A percentile compares a stretch with the other conserved stretches of the same genome.
Conservation (phyloP, 2,888 invertebrate genomes). For the Syrista parreyssii region DNA sequence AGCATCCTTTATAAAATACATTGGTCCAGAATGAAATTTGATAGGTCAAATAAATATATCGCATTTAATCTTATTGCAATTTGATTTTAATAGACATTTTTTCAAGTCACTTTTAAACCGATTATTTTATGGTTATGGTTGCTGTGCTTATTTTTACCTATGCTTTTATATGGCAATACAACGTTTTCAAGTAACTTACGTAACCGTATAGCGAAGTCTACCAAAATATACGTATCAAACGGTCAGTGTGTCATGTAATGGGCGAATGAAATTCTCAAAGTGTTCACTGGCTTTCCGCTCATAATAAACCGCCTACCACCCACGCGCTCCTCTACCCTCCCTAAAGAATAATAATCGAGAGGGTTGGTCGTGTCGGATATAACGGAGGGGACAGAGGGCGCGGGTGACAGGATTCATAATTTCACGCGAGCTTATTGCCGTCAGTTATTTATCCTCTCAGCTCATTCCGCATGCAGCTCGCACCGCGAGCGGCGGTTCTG, state of each 20-base stretch:
- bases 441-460: conserved; percentile 55
- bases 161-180: not conserved
- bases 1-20: not conserved
- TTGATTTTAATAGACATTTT: too few species aligned
- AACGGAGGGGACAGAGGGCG: conserved; percentile 33
- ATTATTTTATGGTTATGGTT: not conserved
- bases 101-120: not conserved
- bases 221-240: not conserved
- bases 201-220: not conserved
- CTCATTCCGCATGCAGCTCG: conserved; percentile 58
- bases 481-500: conserved; percentile 23
- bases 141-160: not conserved
- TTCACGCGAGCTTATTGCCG: conserved; percentile 59
- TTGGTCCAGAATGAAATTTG: not conserved
- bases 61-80: not conserved
- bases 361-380: conserved; percentile 9
- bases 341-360: conserved; percentile 18
- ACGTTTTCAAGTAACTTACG: not conserved
- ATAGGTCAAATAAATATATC: not conserved
- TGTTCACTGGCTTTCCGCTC: not conserved
- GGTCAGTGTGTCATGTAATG: conserved; percentile 12
- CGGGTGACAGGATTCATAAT: conserved; percentile 57
- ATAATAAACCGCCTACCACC: conserved; percentile 2
- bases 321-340: conserved; percentile 21
- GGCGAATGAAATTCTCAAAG: not conserved